A percentile compares a stretch with the other conserved stretches of the same genome.
Evolutionary conservation across 30 jellyfish, hydroid and myxozoan species (phyloP).

Genomic region (Pseudorhiza aurosa): DNA sequence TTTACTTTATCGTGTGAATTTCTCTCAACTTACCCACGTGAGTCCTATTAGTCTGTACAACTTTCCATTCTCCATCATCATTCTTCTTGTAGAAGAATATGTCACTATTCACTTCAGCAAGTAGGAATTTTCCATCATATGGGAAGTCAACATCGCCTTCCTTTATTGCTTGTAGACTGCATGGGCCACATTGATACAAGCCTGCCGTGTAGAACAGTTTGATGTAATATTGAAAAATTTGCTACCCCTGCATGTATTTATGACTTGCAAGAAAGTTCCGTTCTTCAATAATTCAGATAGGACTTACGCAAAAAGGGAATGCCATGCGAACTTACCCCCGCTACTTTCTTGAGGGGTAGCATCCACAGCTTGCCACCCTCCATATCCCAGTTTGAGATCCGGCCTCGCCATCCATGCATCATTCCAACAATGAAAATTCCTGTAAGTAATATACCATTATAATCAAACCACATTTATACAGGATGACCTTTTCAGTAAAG

Average conservation of each 20-base stretch:
- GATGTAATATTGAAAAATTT: too few species aligned
- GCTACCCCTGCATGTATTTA: too few species aligned
- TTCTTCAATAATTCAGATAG: too few species aligned
- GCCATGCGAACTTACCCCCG: constrained; percentile 51
- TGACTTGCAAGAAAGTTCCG: too few species aligned
- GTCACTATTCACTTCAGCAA: constrained; percentile 99
- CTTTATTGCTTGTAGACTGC: constrained; percentile 89
- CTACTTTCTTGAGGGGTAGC: constrained; percentile 97
- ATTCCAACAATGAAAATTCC: constrained; percentile 98
- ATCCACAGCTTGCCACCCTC: constrained; percentile 98
- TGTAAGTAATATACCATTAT: too few species aligned
- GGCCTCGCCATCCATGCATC: constrained; percentile 94
- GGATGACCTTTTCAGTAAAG: too few species aligned
- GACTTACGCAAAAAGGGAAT: too few species aligned
- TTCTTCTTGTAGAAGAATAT: constrained; percentile 54
- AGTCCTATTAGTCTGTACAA: constrained; percentile 48
- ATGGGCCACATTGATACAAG: constrained; percentile 91
- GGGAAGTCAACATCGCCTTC: constrained; percentile 82
- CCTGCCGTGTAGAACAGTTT: too few species aligned
- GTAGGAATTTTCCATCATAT: constrained; percentile 80
- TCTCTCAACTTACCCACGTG: constrained; percentile 90
- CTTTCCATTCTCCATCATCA: constrained; percentile 72
- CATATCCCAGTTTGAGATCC: constrained; percentile 86
- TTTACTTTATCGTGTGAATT: too few species aligned
- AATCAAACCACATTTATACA: too few species aligned